Base-by-base conservation (phyloP, 2,797 vertebrate genomes). In the Streptopelia turtur region DNA sequence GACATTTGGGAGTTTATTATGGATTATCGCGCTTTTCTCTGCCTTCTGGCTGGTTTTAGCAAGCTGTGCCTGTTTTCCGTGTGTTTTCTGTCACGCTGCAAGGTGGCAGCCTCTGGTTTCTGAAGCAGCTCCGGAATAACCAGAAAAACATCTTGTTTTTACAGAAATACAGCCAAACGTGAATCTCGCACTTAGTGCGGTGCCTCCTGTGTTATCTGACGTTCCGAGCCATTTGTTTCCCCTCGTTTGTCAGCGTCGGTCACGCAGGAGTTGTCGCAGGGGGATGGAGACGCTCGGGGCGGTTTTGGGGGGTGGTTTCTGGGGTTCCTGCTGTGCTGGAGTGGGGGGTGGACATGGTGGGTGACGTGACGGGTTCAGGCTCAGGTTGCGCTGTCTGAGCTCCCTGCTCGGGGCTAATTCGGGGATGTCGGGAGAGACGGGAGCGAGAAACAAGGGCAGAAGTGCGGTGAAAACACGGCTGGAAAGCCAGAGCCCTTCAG, bases 71-170 rank as follows among this genome's bases (percentile, higher is more conserved):
- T 89, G 3, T 83, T 64, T 89, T 56, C 64, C 24, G 7, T 35
- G 24, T 43, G 41, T 41, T 41, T 41, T 41, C 41, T 41, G 41
- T 41, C 41, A 56, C 24, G 10, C 87, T 69, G 71, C 79, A 77
- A 89, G 71, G 87, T 77, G 87, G 71, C 79, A 77, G 87, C 64
- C 87, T 83, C 5, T 57, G 43, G 30, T 71, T 89, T 50, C 64
- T 8, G 50, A 76, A 79, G 60, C 16, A n/a, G 68, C 59, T 45
- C 31, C 31, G 27, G 18, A 52, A 16, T 59, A 43, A 72, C 52
- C 15, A 16, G 52, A 31, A 15, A 69, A 56, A 49, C 1, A 1
- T 8, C 35, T 50, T 61, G 4, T 35, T 76, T 63, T 61, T 23
- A 20, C 22, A 28, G 15, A 76, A 41, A 20, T 50, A 17, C 21